Evolutionary conservation across 2,888 invertebrate genomes (phyloP).

Genomic region (Xanthia icteritia): DNA sequence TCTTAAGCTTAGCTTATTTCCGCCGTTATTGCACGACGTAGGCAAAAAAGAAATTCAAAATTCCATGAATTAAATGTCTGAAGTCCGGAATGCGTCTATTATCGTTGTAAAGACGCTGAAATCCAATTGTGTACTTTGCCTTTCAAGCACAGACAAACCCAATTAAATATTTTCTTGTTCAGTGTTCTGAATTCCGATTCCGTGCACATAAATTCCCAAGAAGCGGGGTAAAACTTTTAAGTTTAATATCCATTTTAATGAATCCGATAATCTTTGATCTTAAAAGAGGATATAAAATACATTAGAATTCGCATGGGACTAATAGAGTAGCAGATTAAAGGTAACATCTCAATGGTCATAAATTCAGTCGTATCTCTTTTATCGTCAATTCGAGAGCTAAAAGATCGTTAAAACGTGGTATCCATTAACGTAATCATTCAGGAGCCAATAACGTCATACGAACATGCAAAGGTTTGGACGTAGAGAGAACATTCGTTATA

Average conservation of each 20-base stretch:
- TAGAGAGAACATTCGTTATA: conserved; percentile 61
- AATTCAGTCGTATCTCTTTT: conserved; percentile 87
- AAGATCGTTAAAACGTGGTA: conserved; percentile 84
- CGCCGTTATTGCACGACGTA: background rate
- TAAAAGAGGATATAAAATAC: conserved; percentile 53
- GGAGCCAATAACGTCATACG: conserved; percentile 85
- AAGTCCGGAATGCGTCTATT: background rate
- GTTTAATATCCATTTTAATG: conserved; percentile 47
- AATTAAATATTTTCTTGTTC: conserved; percentile 41
- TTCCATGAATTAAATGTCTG: conserved; percentile 3
- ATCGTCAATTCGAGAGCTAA: conserved; percentile 86
- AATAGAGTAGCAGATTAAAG: conserved; percentile 71
- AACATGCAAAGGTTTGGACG: conserved; percentile 80
- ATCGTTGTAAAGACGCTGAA: conserved; percentile 6
- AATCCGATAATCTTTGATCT: conserved; percentile 58
- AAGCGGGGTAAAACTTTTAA: conserved; percentile 37
- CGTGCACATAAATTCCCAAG: conserved; percentile 20
- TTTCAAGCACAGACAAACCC: conserved; percentile 8
- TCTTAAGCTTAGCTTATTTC: background rate
- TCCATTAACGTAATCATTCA: conserved; percentile 88
- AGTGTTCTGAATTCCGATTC: conserved; percentile 26
- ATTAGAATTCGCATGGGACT: conserved; percentile 78
- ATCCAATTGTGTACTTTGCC: conserved; percentile 20
- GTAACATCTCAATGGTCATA: conserved; percentile 82
- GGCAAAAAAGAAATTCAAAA: background rate